Evolutionary conservation across 1,140 invertebrate species (phyloP).

Genomic region (Lordiphosa clarofinis): DNA sequence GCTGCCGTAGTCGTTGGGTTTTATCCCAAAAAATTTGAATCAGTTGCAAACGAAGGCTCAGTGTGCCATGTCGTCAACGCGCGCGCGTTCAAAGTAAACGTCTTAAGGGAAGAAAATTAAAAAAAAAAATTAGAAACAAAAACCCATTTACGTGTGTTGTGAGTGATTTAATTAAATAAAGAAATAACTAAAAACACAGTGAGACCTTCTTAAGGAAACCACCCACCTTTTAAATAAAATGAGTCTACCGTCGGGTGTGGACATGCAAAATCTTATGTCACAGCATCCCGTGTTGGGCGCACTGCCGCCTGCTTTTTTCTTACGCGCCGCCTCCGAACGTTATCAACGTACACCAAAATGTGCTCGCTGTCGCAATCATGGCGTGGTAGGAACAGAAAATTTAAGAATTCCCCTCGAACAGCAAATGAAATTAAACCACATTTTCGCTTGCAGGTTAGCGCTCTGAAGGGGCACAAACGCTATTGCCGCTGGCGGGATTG

Average conservation of each 20-base stretch:
- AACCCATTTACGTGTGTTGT: constrained; percentile 13
- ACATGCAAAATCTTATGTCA: constrained; percentile 89
- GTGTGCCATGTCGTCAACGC: constrained; percentile 67
- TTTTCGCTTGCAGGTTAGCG: constrained; percentile 83
- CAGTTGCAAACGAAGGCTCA: constrained; percentile 78
- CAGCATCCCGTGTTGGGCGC: constrained; percentile 91
- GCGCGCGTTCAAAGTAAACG: constrained; percentile 23
- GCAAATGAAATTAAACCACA: neutral
- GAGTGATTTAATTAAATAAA: constrained; percentile 5
- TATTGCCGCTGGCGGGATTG: constrained; percentile 98
- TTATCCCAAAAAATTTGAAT: constrained; percentile 72
- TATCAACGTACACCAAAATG: constrained; percentile 99
- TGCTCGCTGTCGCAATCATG: constrained; percentile 98
- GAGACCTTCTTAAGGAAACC: neutral
- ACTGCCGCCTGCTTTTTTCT: constrained; percentile 89
- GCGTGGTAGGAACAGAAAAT: constrained; percentile 85
- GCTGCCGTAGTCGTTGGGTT: constrained; percentile 28
- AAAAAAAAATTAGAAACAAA: neutral
- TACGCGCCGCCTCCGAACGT: constrained; percentile 92
- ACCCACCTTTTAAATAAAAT: constrained; percentile 75
- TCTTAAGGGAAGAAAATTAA: constrained; percentile 3
- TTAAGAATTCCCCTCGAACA: neutral
- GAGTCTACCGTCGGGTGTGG: constrained; percentile 89
- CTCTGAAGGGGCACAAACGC: constrained; percentile 98
- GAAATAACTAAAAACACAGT: neutral